Conservation (phyloP, 2,113 vertebrate genomes). For the Galbula dea region DNA sequence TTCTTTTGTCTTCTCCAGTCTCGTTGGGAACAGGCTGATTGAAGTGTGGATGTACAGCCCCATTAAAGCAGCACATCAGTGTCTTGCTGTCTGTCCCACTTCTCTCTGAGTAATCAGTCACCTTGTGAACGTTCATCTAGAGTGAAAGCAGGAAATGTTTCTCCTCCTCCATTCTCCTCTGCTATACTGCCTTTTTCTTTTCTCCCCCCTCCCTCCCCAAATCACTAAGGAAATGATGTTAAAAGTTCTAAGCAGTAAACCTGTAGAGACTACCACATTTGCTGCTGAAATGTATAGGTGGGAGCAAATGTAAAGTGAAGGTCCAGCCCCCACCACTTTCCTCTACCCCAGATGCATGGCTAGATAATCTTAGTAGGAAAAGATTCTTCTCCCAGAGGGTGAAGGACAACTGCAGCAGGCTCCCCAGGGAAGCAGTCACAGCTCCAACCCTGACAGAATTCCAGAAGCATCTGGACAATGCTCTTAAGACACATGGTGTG, state of each 20-base stretch:
- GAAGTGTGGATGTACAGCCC: neutral
- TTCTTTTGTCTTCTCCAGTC: neutral
- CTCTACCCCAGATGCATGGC: neutral
- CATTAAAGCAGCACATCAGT: neutral
- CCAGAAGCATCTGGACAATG: too few relatives aligned
- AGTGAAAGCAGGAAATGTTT: neutral
- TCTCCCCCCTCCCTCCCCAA: rapidly evolving
- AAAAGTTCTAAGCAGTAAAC: neutral
- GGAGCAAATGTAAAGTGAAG: neutral
- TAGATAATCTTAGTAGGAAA: neutral
- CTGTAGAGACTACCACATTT: neutral
- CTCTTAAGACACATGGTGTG: too few relatives aligned
- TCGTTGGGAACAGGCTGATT: neutral
- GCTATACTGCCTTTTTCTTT: too few relatives aligned
- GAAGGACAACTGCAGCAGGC: too few relatives aligned
- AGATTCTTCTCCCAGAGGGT: too few relatives aligned
- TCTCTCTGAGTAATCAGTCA: neutral
- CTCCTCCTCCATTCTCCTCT: neutral
- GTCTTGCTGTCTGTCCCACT: neutral
- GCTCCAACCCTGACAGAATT: too few relatives aligned
- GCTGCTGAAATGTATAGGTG: neutral
- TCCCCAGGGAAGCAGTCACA: too few relatives aligned
- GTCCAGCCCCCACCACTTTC: neutral
- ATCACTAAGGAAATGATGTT: neutral
- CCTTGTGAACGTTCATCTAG: neutral